Base-by-base conservation (phyloP, 2,113 vertebrate genomes). In the Hipposideros armiger region DNA sequence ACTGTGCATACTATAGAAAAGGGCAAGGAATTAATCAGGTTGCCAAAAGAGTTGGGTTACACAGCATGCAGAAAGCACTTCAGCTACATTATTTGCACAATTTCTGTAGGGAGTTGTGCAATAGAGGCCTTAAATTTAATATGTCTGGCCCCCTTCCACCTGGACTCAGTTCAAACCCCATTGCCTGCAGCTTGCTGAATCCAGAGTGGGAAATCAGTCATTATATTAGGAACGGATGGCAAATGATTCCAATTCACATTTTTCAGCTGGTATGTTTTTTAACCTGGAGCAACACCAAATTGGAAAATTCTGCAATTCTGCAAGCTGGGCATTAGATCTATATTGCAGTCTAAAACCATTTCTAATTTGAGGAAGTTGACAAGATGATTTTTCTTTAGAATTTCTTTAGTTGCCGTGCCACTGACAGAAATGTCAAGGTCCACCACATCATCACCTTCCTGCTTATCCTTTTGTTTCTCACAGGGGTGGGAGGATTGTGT, bases 71-170 rank as follows among this genome's bases (percentile, higher is more conserved):
- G 97, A 98, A 98, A 98, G 97, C 95, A 98, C 98, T 96, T 98
- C 97, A 95, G 92, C 97, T 98, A 98, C 82, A 97, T 98, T 98
- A 98, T 98, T 98, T 98, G 97, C 97, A 97, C 98, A 98, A 83
- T 98, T 97, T 98, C 98, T 98, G 91, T 96, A 97, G 98, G 98
- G 98, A 98, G 97, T 97, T 98, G 97, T 98, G 97, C 98, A 98
- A 98, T 87, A 98, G 97, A 98, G 95, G 97, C 97, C 97, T 98
- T 98, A 98, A 98, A 98, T 98, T 98, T 98, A 98, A 98, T 54
- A 70, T 91, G 95, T 96, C 98, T 98, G 98, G 98, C 98, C 94
- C 95, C 93, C 94, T 97, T 99, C 98, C 98, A 98, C 97, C 97
- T 98, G 98, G 98, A 98, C 94, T 97, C 87, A n/a, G 84, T 98